Evolutionary conservation across 1,140 invertebrate genomes (phyloP).

Genomic region (Solenopsis fugax): DNA sequence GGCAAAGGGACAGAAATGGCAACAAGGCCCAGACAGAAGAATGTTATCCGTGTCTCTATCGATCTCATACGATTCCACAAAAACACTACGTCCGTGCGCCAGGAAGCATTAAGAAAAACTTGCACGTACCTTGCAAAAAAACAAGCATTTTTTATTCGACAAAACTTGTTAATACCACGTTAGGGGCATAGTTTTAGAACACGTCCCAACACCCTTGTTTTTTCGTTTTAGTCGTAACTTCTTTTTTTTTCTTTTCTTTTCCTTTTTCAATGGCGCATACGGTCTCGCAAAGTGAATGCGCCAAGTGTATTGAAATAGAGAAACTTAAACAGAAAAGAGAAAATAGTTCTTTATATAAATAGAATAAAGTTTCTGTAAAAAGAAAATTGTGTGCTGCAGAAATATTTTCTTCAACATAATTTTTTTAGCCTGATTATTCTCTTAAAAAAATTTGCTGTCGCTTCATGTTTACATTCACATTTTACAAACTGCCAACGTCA

Average conservation of each 20-base stretch:
- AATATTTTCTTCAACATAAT: not conserved
- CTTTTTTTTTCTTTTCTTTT: not conserved
- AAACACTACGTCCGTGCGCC: slow-evolving; percentile 11
- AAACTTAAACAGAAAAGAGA: not conserved
- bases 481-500: not conserved
- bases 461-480: slow-evolving; percentile 5
- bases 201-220: slow-evolving; percentile 5
- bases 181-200: slow-evolving; percentile 54
- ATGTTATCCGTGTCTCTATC: slow-evolving; percentile 24
- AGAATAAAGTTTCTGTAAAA: not conserved
- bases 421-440: not conserved
- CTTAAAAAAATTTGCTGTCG: slow-evolving; percentile 4
- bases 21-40: not conserved
- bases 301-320: not conserved
- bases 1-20: not conserved
- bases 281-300: slow-evolving; percentile 1
- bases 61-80: slow-evolving; percentile 31
- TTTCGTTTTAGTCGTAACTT: slow-evolving; percentile 14
- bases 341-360: not conserved
- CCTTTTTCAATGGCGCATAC: slow-evolving; percentile 10
- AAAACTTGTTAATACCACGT: slow-evolving; percentile 64
- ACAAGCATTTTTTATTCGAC: slow-evolving; percentile 25
- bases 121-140: slow-evolving; percentile 52
- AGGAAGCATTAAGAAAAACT: slow-evolving; percentile 37
- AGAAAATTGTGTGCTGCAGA: not conserved